Conservation (phyloP, 2,113 vertebrate genomes). For the Lutjanus erythropterus region DNA sequence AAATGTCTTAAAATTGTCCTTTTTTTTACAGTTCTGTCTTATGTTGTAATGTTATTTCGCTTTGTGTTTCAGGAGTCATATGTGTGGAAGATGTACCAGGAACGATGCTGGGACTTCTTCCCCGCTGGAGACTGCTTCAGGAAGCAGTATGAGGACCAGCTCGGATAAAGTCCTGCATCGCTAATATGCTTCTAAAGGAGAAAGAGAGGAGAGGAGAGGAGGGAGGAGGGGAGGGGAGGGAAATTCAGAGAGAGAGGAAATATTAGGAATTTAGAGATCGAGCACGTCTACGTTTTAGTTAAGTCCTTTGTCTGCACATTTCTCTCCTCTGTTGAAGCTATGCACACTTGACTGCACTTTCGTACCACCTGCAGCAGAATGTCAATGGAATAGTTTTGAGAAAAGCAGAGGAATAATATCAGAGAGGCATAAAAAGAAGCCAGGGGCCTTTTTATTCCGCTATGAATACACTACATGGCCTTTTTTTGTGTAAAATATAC, state of each 20-base stretch:
- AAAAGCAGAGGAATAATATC: slow-evolving; percentile 1
- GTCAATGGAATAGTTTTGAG: slow-evolving; percentile 19
- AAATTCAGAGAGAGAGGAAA: slow-evolving; percentile 25
- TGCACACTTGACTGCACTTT: slow-evolving; percentile 71
- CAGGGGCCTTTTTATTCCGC: slow-evolving; percentile 46
- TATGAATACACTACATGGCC: slow-evolving; percentile 65
- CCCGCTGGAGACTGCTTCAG: slow-evolving; percentile 95
- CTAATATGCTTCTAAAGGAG: not conserved
- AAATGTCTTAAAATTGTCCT: not conserved
- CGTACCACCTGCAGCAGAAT: slow-evolving; percentile 53
- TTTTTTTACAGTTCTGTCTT: too few species aligned
- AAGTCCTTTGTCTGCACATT: slow-evolving; percentile 48
- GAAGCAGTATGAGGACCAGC: slow-evolving; percentile 95
- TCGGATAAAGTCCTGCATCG: slow-evolving; percentile 81
- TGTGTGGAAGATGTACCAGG: slow-evolving; percentile 96
- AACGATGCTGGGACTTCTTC: slow-evolving; percentile 95
- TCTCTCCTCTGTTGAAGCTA: slow-evolving; percentile 68
- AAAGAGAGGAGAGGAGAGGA: slow-evolving; percentile 4
- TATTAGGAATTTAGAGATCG: slow-evolving; percentile 10
- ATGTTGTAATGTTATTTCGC: not conserved
- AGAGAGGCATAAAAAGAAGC: slow-evolving; percentile 26
- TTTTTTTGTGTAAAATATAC: slow-evolving; percentile 58
- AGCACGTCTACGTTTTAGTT: slow-evolving; percentile 57
- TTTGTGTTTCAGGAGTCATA: slow-evolving; percentile 88
- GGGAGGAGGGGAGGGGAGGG: slow-evolving; percentile 11